phyloP scores from a whole-genome alignment of 2,888 invertebrate species.

The Tyria jacobaeae region DNA sequence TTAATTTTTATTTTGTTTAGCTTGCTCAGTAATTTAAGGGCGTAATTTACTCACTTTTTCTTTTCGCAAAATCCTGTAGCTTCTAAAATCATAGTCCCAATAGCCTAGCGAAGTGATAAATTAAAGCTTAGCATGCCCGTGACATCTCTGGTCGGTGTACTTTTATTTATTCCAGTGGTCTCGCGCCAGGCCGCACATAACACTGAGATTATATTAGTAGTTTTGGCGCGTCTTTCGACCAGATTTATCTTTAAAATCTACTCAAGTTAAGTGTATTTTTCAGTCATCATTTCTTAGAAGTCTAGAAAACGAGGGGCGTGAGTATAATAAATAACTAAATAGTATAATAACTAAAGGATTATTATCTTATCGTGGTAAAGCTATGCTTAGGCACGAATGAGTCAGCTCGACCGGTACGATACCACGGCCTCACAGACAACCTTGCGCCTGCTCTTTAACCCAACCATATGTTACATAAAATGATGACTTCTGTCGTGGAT shows the following conservation, averaged over 20 bases:
- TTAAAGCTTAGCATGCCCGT: conserved; percentile 55
- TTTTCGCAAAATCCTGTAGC: conserved; percentile 6
- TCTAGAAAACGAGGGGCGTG: neutral
- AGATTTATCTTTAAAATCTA: conserved; percentile 11
- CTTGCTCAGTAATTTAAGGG: too few relatives aligned
- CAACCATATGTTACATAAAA: too few relatives aligned
- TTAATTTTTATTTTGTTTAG: too few relatives aligned
- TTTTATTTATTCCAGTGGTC: conserved; percentile 47
- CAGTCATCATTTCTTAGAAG: neutral
- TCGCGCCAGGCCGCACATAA: conserved; percentile 21
- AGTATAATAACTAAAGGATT: too few relatives aligned
- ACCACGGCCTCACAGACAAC: too few relatives aligned
- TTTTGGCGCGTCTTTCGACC: conserved; percentile 11
- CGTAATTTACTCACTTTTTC: neutral
- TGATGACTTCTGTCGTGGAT: too few relatives aligned
- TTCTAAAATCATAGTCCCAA: conserved; percentile 16
- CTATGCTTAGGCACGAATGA: too few relatives aligned
- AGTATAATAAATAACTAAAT: too few relatives aligned
- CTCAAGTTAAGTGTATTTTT: neutral
- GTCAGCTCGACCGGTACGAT: too few relatives aligned
- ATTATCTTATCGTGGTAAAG: too few relatives aligned
- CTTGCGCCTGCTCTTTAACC: too few relatives aligned
- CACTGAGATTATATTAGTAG: conserved; percentile 19
- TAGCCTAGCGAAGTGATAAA: conserved; percentile 52
- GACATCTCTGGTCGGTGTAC: conserved; percentile 51